phyloP scores from a whole-genome alignment of 2,113 vertebrate species.

The Plotosus lineatus region DNA sequence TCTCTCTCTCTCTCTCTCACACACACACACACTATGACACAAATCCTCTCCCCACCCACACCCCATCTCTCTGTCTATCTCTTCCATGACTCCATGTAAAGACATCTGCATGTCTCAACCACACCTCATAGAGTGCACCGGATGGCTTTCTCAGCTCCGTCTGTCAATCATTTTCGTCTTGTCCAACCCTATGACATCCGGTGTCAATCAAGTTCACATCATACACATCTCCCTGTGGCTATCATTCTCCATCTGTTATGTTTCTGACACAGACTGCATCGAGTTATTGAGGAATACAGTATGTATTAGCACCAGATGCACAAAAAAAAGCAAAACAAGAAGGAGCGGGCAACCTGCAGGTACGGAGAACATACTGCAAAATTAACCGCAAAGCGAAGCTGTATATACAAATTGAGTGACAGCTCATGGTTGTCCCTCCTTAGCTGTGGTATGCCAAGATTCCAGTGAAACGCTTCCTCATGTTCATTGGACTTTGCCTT shows the following conservation, averaged over 20 bases:
- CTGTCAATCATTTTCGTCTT: constrained; percentile 64
- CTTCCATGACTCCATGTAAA: constrained; percentile 31
- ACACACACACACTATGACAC: constrained; percentile 9
- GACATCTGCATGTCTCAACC: constrained; percentile 55
- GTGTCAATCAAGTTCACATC: constrained; percentile 64
- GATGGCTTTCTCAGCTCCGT: constrained; percentile 51
- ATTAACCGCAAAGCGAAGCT: constrained; percentile 35
- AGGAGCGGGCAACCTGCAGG: constrained; percentile 16
- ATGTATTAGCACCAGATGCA: constrained; percentile 27
- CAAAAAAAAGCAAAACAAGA: neutral
- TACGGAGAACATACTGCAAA: constrained; percentile 24
- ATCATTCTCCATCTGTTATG: constrained; percentile 42
- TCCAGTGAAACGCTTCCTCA: constrained; percentile 53
- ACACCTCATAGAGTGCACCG: constrained; percentile 40
- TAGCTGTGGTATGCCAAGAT: constrained; percentile 51
- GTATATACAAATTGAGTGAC: constrained; percentile 56
- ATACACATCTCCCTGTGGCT: constrained; percentile 43
- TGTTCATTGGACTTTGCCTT: constrained; percentile 51
- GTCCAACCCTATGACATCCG: constrained; percentile 63
- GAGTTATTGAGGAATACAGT: constrained; percentile 3
- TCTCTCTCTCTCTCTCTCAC: constrained; percentile 9
- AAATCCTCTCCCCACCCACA: constrained; percentile 32
- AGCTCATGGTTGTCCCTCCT: constrained; percentile 60
- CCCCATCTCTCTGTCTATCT: constrained; percentile 20
- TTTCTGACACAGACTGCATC: constrained; percentile 19